phyloP scores from a whole-genome alignment of 2,888 invertebrate genomes.

The Lasioglossum lativentre region DNA sequence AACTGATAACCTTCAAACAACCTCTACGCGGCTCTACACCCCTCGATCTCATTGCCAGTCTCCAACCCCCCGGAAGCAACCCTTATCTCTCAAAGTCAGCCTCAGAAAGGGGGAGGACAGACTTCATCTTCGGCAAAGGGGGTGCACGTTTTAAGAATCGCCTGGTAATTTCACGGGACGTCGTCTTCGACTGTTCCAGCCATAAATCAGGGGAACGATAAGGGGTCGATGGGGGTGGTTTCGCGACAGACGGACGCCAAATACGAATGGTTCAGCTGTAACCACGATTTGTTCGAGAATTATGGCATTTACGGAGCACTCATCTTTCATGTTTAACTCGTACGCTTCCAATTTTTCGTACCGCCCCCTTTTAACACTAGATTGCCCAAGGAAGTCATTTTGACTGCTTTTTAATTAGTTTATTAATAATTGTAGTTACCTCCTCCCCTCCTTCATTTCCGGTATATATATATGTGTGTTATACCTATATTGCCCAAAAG shows the following conservation, averaged over 20 bases:
- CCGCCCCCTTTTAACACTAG: no score
- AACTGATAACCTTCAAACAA: not conserved
- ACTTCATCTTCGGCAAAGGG: not conserved
- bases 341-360: not conserved
- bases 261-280: not conserved
- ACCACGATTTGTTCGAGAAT: not conserved
- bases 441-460: no score
- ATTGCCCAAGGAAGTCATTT: no score
- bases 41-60: not conserved
- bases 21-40: not conserved
- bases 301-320: not conserved
- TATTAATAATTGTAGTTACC: no score
- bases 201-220: slow-evolving; percentile 35
- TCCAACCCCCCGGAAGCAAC: not conserved
- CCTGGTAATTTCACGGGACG: slow-evolving; percentile 29
- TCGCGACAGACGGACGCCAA: slow-evolving; percentile 2
- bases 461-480: no score
- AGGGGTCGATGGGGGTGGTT: not conserved
- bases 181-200: slow-evolving; percentile 13
- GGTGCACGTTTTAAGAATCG: slow-evolving; percentile 5
- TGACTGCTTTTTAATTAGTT: no score
- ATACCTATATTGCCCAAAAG: no score
- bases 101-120: not conserved
- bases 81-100: not conserved
- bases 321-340: not conserved